phyloP scores from a whole-genome alignment of 2,113 vertebrate species.

The Notothenia coriiceps region DNA sequence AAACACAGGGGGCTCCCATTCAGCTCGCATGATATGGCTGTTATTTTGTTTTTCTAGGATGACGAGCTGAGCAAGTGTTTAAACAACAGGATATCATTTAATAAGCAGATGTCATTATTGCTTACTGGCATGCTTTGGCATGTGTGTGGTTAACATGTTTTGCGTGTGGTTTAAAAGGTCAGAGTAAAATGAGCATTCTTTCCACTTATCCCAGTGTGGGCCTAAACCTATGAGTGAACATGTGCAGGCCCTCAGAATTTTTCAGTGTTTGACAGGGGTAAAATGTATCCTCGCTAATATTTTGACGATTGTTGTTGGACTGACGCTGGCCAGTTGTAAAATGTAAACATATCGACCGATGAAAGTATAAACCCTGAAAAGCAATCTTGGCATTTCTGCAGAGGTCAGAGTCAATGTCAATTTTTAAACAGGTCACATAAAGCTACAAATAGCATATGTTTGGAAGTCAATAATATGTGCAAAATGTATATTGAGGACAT shows the following conservation, averaged over 20 bases:
- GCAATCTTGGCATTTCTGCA: not conserved
- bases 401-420: slow-evolving; percentile 37
- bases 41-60: slow-evolving; percentile 40
- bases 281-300: not conserved
- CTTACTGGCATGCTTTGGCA: slow-evolving; percentile 12
- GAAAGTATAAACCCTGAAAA: not conserved
- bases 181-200: not conserved
- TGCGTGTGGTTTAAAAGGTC: not conserved
- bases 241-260: not conserved
- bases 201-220: not conserved
- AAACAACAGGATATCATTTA: slow-evolving; percentile 16
- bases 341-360: too few relatives aligned
- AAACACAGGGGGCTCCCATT: slow-evolving; percentile 35
- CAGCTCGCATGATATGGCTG: slow-evolving; percentile 12
- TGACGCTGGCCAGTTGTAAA: too few relatives aligned
- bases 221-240: not conserved
- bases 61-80: slow-evolving; percentile 16
- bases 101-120: not conserved
- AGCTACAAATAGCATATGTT: not conserved
- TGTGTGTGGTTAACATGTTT: not conserved
- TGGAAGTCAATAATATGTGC: not conserved
- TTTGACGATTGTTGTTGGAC: too few relatives aligned
- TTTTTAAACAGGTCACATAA: not conserved
- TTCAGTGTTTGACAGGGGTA: not conserved
- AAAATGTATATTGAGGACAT: not conserved